Percentiles rank a stretch among this genome's conserved stretches.
These are phyloP conservation scores for Pteronotus mesoamericanus DNA, from an alignment of 2,797 vertebrate species.

Conservation along the genomic window DNA sequence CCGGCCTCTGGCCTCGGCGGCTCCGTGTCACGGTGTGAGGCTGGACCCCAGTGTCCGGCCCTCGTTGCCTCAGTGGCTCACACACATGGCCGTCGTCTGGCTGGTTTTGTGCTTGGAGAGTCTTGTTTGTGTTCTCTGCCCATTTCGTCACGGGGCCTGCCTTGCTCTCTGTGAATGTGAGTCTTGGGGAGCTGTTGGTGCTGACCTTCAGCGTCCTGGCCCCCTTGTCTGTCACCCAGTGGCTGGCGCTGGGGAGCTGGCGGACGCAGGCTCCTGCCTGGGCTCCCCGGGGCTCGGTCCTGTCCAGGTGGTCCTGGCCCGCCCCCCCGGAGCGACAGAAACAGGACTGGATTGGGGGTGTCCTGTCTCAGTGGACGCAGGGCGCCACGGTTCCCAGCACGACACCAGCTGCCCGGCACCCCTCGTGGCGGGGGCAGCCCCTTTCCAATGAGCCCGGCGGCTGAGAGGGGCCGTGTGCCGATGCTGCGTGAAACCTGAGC, in stretches of 20 bases:
- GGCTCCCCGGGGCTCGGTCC: constrained; percentile 79
- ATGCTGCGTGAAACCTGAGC: rapidly evolving
- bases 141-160: rapidly evolving
- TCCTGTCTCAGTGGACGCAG: constrained; percentile 70
- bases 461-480: not conserved
- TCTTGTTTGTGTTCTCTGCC: not conserved
- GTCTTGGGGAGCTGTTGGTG: not conserved
- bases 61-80: too few relatives aligned
- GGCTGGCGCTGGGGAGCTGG: not conserved
- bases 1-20: not conserved
- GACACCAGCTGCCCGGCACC: not conserved
- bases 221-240: rapidly evolving
- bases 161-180: not conserved
- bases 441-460: rapidly evolving
- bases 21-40: rapidly evolving
- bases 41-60: too few relatives aligned
- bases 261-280: not conserved
- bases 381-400: constrained; percentile 84
- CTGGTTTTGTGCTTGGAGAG: rapidly evolving
- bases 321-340: constrained; percentile 82
- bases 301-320: constrained; percentile 55
- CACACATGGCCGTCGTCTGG: rapidly evolving
- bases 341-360: constrained; percentile 88
- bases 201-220: not conserved
- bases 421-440: rapidly evolving